These are phyloP conservation scores for Todus mexicanus DNA, from an alignment of 2,797 vertebrate species.

Conservation along the genomic window DNA sequence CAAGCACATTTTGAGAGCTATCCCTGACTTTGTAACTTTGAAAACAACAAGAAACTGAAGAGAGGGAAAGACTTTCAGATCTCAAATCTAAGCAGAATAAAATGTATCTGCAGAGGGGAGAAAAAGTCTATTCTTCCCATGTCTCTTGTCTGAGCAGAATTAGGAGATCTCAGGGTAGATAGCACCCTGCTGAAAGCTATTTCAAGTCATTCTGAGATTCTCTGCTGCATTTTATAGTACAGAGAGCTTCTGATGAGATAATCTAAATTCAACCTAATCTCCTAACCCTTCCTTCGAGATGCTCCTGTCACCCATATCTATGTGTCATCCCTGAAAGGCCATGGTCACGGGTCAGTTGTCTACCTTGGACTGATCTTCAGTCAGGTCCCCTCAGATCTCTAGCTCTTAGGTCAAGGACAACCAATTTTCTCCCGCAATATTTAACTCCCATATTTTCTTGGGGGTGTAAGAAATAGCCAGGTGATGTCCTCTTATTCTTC, in stretches of 20 bases:
- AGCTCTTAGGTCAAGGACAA: not conserved
- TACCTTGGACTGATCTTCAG: not conserved
- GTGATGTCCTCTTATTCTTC: slow-evolving; percentile 9
- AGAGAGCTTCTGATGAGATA: slow-evolving; percentile 1
- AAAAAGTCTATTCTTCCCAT: not conserved
- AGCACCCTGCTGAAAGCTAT: slow-evolving; percentile 22
- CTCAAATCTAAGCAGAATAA: not conserved
- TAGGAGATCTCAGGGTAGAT: slow-evolving; percentile 29
- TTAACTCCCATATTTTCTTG: not conserved
- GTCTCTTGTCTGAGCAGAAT: slow-evolving; percentile 26
- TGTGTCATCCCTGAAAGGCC: not conserved
- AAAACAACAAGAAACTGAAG: not conserved
- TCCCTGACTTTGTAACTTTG: not conserved
- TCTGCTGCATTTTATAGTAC: slow-evolving; percentile 7
- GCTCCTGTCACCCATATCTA: not conserved
- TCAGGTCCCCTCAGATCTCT: not conserved
- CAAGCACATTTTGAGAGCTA: not conserved
- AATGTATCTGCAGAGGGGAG: not conserved
- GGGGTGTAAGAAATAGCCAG: not conserved
- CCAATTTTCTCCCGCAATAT: not conserved
- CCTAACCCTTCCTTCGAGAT: not conserved
- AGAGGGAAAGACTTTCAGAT: not conserved
- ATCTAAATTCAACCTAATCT: slow-evolving; percentile 21
- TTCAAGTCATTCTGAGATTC: slow-evolving; percentile 2
- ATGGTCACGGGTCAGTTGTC: not conserved